Evolutionary conservation across 35 echinoderm and acorn worm species (phyloP).

Genomic region (Diadema setosum): DNA sequence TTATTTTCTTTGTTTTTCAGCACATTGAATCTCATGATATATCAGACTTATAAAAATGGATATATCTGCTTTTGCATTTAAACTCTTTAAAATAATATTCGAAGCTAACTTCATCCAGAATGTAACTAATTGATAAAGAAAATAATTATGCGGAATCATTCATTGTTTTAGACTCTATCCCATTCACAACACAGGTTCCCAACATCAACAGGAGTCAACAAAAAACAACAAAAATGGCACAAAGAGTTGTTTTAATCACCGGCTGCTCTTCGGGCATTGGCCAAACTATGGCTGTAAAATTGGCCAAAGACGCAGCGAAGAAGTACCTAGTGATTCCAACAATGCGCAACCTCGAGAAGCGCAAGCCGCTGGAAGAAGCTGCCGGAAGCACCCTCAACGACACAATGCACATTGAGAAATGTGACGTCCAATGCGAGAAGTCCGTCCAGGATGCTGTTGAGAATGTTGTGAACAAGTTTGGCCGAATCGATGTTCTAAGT

Average conservation of each 20-base stretch:
- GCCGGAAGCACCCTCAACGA: conserved; percentile 35
- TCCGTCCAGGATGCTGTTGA: conserved; percentile 24
- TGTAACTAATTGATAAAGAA: no score
- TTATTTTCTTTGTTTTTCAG: no score
- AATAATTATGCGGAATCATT: no score
- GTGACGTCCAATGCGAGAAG: conserved; percentile 39
- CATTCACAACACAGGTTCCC: no score
- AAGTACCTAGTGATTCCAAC: conserved; percentile 37
- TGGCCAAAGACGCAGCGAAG: background rate
- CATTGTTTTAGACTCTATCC: no score
- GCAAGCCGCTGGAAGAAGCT: conserved; percentile 4
- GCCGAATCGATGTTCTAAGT: conserved; percentile 60
- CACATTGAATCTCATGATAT: no score
- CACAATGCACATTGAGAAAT: conserved; percentile 39
- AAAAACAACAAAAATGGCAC: conserved; percentile 11
- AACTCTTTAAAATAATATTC: no score
- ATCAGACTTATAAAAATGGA: no score
- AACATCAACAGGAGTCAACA: no score
- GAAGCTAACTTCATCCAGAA: no score
- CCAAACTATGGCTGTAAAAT: background rate
- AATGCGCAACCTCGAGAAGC: conserved; percentile 59
- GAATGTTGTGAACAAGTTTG: conserved; percentile 14
- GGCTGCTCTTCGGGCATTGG: conserved; percentile 15
- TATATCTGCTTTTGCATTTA: no score
- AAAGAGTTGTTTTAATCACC: background rate